These are phyloP conservation scores for Vireo griseus DNA, from an alignment of 2,797 vertebrate genomes.

Conservation along the genomic window DNA sequence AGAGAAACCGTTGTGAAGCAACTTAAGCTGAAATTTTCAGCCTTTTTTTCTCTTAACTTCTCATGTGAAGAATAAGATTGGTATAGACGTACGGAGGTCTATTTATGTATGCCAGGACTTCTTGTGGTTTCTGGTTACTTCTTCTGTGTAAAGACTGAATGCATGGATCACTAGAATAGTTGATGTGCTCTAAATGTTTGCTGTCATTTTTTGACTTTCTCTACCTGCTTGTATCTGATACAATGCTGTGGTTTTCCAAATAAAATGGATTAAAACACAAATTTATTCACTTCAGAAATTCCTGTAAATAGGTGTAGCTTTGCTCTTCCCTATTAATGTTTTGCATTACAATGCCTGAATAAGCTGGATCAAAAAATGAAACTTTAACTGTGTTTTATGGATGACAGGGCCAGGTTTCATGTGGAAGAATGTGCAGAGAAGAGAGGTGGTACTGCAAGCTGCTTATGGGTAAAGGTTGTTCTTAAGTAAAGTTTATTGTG, in stretches of 20 bases:
- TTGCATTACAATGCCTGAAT: neutral
- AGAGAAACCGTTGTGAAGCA: neutral
- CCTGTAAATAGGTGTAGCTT: neutral
- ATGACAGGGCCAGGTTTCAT: neutral
- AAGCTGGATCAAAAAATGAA: neutral
- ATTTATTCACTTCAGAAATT: neutral
- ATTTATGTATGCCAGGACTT: neutral
- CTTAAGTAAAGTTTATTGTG: neutral
- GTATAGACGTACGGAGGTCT: neutral
- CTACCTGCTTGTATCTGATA: neutral
- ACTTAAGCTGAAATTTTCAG: neutral
- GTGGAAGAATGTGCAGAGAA: neutral
- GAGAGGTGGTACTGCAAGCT: neutral
- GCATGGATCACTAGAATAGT: neutral
- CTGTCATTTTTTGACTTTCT: neutral
- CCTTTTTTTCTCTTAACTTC: neutral
- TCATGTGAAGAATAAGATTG: neutral
- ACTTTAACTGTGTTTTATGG: neutral
- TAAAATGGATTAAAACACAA: neutral
- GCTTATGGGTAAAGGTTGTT: neutral
- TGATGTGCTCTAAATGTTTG: neutral
- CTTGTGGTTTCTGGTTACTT: neutral
- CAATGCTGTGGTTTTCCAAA: neutral
- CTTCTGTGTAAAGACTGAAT: neutral
- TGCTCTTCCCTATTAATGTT: neutral